These are phyloP conservation scores for Alcedo quadribrachys DNA, from an alignment of 2,797 vertebrate species.

Conservation along the genomic window DNA sequence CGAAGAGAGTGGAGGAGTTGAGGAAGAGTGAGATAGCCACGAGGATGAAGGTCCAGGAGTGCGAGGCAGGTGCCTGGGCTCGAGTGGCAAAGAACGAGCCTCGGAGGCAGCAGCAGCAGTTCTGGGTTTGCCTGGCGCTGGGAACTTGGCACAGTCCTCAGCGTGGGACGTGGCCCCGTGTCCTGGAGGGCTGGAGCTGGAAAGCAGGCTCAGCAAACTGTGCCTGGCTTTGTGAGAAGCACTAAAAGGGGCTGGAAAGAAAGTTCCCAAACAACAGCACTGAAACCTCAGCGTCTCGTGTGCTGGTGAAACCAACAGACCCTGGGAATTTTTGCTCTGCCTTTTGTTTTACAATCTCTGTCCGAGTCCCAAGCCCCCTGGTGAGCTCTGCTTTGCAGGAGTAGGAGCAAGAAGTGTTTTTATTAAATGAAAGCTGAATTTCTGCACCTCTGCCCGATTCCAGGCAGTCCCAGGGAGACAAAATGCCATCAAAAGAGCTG, in stretches of 20 bases:
- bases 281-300: background rate
- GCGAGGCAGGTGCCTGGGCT: slow-evolving; percentile 59
- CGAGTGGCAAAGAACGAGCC: background rate
- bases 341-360: background rate
- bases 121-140: background rate
- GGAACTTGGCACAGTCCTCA: background rate
- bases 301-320: background rate
- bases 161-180: fast-evolving
- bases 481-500: fast-evolving
- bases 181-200: background rate
- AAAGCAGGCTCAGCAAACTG: background rate
- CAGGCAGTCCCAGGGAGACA: background rate
- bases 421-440: background rate
- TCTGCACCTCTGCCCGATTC: background rate
- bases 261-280: background rate
- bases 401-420: background rate
- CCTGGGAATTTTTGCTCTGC: background rate
- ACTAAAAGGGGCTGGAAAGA: background rate
- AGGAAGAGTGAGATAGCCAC: slow-evolving; percentile 7
- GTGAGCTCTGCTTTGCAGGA: background rate
- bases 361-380: background rate
- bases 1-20: background rate
- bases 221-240: background rate
- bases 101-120: background rate
- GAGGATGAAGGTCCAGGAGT: slow-evolving; percentile 58